phyloP scores from a whole-genome alignment of 2,888 invertebrate species.

The Himalopsyche anomala region DNA sequence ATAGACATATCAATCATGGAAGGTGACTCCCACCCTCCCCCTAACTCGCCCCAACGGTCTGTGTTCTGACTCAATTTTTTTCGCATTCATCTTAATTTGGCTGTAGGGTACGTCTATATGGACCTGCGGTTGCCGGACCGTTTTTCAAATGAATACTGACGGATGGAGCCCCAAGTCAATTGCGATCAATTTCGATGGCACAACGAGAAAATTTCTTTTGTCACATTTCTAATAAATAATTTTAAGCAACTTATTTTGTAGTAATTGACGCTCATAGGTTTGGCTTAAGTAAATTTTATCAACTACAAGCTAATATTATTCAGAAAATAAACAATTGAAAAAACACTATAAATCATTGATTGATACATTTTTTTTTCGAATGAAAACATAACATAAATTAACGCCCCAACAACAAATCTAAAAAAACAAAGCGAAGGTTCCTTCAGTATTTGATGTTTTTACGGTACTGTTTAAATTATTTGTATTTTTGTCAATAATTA shows the following conservation, averaged over 20 bases:
- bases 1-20: constrained; percentile 63
- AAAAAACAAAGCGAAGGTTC: too few species aligned
- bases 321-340: too few species aligned
- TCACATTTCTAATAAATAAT: constrained; percentile 15
- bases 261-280: neutral
- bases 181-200: constrained; percentile 27
- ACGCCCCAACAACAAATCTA: too few species aligned
- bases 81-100: constrained; percentile 64
- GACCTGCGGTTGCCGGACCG: constrained; percentile 24
- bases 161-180: neutral
- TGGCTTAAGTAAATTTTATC: neutral
- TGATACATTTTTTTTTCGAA: too few species aligned
- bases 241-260: neutral
- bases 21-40: constrained; percentile 26
- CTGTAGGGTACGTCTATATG: neutral
- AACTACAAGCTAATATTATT: too few species aligned
- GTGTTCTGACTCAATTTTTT: constrained; percentile 63
- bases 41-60: constrained; percentile 52
- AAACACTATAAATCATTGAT: too few species aligned
- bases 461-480: too few species aligned
- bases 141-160: neutral
- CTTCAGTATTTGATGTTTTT: too few species aligned
- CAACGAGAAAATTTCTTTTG: constrained; percentile 10
- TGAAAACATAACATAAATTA: too few species aligned
- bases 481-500: too few species aligned